A percentile compares a stretch with the other conserved stretches of the same genome.
Conservation (phyloP, 2,113 vertebrate species). For the Pseudopodoces humilis region DNA sequence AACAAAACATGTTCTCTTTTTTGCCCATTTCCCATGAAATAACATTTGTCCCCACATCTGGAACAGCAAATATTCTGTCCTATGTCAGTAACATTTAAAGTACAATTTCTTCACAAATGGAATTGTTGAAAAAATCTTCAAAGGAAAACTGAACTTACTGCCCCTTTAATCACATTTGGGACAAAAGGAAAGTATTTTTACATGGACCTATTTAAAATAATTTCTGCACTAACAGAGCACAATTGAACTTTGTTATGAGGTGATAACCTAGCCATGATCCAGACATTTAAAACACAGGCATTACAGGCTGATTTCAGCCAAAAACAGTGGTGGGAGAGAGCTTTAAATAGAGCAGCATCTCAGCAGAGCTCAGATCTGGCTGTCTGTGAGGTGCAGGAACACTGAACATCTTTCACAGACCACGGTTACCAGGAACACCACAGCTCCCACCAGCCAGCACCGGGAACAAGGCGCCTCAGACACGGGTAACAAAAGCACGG, state of each 20-base stretch:
- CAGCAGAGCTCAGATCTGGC: neutral
- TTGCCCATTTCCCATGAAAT: neutral
- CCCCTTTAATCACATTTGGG: neutral
- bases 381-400: neutral
- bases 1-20: neutral
- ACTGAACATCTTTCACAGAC: neutral
- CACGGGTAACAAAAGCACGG: neutral
- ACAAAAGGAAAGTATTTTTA: neutral
- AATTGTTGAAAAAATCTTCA: neutral
- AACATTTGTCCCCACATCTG: neutral
- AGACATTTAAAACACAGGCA: neutral
- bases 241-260: neutral
- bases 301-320: neutral
- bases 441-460: neutral
- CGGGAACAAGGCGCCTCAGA: neutral
- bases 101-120: neutral
- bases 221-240: neutral
- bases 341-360: neutral
- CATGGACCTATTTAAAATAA: neutral
- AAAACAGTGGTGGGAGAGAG: neutral
- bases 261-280: fast-evolving
- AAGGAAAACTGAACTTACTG: neutral
- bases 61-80: neutral
- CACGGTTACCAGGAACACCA: neutral
- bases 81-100: neutral